Conservation (phyloP, 1,140 invertebrate species). For the Marisa cornuarietis region DNA sequence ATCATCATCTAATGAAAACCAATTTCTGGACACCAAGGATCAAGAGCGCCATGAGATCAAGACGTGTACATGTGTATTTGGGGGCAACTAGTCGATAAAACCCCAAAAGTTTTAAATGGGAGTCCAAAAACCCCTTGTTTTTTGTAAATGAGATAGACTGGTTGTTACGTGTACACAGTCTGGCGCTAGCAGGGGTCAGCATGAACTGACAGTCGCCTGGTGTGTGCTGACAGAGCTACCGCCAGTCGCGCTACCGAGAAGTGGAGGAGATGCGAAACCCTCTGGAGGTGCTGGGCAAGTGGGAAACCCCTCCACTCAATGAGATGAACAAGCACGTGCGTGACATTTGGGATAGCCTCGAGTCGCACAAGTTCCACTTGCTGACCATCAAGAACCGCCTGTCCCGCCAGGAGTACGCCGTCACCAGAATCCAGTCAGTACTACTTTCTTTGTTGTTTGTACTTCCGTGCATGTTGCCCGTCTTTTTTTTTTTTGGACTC, state of each 20-base stretch:
- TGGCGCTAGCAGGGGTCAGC: too few relatives aligned
- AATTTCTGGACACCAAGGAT: too few relatives aligned
- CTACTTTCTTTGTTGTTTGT: not conserved
- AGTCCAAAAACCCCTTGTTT: too few relatives aligned
- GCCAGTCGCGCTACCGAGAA: slow-evolving; percentile 42
- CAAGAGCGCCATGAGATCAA: too few relatives aligned
- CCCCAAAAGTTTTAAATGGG: too few relatives aligned
- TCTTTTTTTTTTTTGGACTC: not conserved
- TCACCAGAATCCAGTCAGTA: slow-evolving; percentile 50
- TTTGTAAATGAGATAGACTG: too few relatives aligned
- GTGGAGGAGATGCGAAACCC: slow-evolving; percentile 50
- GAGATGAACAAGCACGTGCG: slow-evolving; percentile 49
- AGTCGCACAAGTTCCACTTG: slow-evolving; percentile 47
- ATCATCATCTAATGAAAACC: too few relatives aligned
- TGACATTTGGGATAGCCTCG: slow-evolving; percentile 46
- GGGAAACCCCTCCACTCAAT: slow-evolving; percentile 53
- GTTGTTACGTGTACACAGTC: too few relatives aligned
- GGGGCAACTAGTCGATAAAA: too few relatives aligned
- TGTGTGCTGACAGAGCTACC: slow-evolving; percentile 31
- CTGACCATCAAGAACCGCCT: slow-evolving; percentile 49
- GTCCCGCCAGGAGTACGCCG: slow-evolving; percentile 49
- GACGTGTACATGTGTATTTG: too few relatives aligned
- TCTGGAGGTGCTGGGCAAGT: slow-evolving; percentile 46
- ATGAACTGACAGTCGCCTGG: too few relatives aligned
- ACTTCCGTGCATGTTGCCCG: slow-evolving; percentile 3